A percentile compares a stretch with the other conserved stretches of the same genome.
Conservation (phyloP, 2,888 invertebrate species). For the Druceiella hillmani region DNA sequence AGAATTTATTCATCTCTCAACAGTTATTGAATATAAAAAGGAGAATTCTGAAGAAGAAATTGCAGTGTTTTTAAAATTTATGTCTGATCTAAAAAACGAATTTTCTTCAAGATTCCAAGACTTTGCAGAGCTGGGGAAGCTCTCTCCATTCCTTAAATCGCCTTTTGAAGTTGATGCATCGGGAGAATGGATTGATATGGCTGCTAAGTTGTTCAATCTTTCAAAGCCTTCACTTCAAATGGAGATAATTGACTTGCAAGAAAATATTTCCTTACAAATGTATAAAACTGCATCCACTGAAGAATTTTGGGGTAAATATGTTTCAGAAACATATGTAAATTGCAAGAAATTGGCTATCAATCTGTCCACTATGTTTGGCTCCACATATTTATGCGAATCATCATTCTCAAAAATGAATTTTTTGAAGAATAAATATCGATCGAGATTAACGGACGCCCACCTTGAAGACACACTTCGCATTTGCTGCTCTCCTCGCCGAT, state of each 20-base stretch:
- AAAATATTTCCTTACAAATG: slow-evolving; percentile 21
- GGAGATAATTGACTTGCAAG: slow-evolving; percentile 17
- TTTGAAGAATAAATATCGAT: no score
- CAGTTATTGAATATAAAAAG: slow-evolving; percentile 26
- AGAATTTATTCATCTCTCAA: slow-evolving; percentile 25
- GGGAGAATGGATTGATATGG: no score
- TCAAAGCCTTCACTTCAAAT: slow-evolving; percentile 24
- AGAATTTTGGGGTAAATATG: no score
- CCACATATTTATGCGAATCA: no score
- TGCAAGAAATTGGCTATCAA: no score
- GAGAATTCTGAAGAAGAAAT: slow-evolving; percentile 26
- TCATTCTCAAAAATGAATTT: no score
- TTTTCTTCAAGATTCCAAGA: slow-evolving; percentile 21
- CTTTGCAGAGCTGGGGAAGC: slow-evolving; percentile 25
- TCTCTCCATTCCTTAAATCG: slow-evolving; percentile 25
- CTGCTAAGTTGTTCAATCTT: slow-evolving; percentile 26
- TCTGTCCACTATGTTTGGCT: no score
- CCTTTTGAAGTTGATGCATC: slow-evolving; percentile 24
- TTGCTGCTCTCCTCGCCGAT: no score
- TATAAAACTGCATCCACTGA: slow-evolving; percentile 21
- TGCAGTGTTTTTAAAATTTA: slow-evolving; percentile 24
- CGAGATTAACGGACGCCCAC: no score
- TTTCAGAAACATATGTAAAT: no score
- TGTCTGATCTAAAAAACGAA: slow-evolving; percentile 19
- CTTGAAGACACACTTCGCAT: no score